Conservation (phyloP, 1,140 invertebrate species). For the Bemisia tabaci region DNA sequence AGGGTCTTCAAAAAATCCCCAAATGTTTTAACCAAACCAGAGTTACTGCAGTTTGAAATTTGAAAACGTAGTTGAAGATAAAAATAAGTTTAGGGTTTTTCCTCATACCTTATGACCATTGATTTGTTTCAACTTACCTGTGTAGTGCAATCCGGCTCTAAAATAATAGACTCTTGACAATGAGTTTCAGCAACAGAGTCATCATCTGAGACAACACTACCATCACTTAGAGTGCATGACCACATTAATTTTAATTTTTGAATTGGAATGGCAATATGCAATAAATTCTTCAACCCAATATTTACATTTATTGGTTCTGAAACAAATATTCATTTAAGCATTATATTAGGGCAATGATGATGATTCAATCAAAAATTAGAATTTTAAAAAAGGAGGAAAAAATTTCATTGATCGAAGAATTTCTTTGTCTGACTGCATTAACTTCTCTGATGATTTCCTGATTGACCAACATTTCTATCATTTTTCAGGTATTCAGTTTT, state of each 20-base stretch:
- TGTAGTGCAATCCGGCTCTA: conserved; percentile 34
- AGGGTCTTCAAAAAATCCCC: conserved; percentile 7
- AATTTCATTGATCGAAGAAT: too few species aligned
- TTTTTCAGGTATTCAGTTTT: too few species aligned
- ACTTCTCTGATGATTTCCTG: too few species aligned
- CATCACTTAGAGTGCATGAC: conserved; percentile 42
- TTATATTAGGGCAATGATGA: conserved; percentile 12
- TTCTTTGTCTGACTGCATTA: too few species aligned
- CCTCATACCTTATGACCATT: too few species aligned
- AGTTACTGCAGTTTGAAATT: conserved; percentile 30
- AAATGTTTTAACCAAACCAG: conserved; percentile 15
- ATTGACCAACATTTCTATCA: too few species aligned
- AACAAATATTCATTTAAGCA: conserved; percentile 26
- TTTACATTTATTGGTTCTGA: conserved; percentile 68
- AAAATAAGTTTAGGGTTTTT: too few species aligned
- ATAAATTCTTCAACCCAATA: conserved; percentile 59
- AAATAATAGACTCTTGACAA: conserved; percentile 30
- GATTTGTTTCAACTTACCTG: too few species aligned
- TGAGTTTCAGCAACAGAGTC: conserved; percentile 32
- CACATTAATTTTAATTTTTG: conserved; percentile 65
- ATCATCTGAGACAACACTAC: conserved; percentile 32
- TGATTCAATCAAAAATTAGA: conserved; percentile 9
- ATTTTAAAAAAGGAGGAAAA: too few species aligned
- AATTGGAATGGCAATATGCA: conserved; percentile 58
- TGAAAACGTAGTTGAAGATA: too few species aligned